Conservation (phyloP, 2,113 vertebrate genomes). For the Pelecanoides urinatrix region DNA sequence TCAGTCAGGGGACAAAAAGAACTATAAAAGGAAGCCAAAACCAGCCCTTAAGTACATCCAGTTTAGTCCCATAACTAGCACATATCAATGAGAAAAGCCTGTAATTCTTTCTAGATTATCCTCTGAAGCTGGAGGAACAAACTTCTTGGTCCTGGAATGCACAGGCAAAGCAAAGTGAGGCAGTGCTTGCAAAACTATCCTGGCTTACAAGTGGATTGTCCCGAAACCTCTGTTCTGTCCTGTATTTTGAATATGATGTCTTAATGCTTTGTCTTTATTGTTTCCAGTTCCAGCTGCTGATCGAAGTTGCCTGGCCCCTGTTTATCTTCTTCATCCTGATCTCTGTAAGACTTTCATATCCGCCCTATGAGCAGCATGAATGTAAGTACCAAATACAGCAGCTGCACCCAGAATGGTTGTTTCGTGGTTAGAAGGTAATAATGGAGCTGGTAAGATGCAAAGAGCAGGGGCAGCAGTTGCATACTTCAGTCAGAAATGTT, state of each 20-base stretch:
- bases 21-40: neutral
- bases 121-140: neutral
- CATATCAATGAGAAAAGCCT: neutral
- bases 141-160: neutral
- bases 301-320: slow-evolving; percentile 93
- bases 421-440: neutral
- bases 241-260: neutral
- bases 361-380: slow-evolving; percentile 95
- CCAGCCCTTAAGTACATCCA: neutral
- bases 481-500: neutral
- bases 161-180: neutral
- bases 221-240: neutral
- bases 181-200: neutral
- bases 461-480: neutral
- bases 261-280: slow-evolving; percentile 36
- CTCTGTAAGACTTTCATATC: slow-evolving; percentile 89
- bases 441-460: neutral
- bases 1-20: neutral
- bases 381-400: slow-evolving; percentile 82
- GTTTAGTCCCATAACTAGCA: neutral
- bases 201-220: neutral
- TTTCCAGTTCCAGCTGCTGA: slow-evolving; percentile 87
- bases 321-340: slow-evolving; percentile 98
- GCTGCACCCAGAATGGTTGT: neutral
- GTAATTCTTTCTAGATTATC: neutral